phyloP scores from a whole-genome alignment of 2,797 vertebrate species.

The Momotus momota region DNA sequence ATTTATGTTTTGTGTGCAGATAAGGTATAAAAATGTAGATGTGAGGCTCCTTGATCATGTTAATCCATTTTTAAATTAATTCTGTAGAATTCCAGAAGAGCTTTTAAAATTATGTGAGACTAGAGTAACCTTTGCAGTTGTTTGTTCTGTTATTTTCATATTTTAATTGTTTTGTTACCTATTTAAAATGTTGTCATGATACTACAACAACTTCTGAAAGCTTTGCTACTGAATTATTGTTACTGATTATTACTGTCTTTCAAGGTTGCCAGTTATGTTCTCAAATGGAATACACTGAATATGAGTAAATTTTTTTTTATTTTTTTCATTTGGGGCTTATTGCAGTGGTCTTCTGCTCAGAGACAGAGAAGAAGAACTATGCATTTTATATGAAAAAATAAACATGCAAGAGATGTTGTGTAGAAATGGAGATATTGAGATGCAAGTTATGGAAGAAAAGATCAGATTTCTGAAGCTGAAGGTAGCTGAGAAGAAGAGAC shows the following conservation, averaged over 20 bases:
- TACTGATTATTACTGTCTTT: background rate
- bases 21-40: background rate
- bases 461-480: constrained; percentile 81
- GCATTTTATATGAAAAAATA: constrained; percentile 85
- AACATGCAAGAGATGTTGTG: constrained; percentile 84
- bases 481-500: constrained; percentile 83
- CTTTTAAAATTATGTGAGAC: background rate
- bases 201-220: background rate
- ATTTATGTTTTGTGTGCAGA: background rate
- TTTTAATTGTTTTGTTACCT: background rate
- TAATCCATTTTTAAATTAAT: background rate
- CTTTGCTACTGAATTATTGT: background rate
- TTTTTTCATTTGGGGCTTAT: constrained; percentile 26
- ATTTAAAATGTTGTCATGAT: background rate
- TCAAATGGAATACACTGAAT: background rate
- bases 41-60: background rate
- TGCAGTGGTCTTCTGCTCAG: constrained; percentile 87
- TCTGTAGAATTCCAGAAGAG: background rate
- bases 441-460: constrained; percentile 86
- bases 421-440: constrained; percentile 77
- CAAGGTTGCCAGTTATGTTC: background rate
- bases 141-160: background rate
- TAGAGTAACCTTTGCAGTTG: background rate
- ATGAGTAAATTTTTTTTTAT: background rate
- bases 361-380: constrained; percentile 89